Conservation (phyloP, 53 echinoderm and acorn worm genomes). For the Glandiceps talaboti region DNA sequence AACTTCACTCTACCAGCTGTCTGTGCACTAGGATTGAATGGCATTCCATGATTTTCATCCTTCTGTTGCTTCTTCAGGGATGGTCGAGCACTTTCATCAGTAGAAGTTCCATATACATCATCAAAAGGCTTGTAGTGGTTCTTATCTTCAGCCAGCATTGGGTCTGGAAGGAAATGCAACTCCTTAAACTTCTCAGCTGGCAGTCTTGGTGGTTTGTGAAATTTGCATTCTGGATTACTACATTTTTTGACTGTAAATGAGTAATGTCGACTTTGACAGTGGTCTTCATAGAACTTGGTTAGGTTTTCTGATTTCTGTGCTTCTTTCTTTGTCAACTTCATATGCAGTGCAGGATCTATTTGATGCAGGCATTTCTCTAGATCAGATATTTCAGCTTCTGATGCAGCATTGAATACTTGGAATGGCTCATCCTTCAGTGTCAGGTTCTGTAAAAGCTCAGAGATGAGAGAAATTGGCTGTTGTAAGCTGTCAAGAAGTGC, state of each 20-base stretch:
- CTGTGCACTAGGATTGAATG: conserved; percentile 1
- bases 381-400: background rate
- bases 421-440: background rate
- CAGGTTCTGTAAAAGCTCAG: background rate
- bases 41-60: background rate
- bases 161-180: conserved; percentile 1
- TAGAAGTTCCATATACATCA: conserved; percentile 3
- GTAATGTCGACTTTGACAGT: background rate
- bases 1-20: background rate
- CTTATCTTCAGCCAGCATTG: background rate
- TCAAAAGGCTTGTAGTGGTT: background rate
- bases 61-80: background rate
- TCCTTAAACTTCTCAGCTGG: background rate
- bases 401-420: background rate
- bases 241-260: background rate
- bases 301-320: background rate
- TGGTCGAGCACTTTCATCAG: background rate
- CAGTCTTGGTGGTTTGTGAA: conserved; percentile 3
- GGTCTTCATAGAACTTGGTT: background rate
- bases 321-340: background rate
- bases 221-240: background rate
- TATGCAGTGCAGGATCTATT: background rate
- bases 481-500: background rate
- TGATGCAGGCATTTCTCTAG: background rate
- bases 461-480: background rate